Percentiles rank a stretch among this genome's conserved stretches.
Evolutionary conservation across 2,888 invertebrate genomes (phyloP).

Genomic region (Lydus trimaculatus): DNA sequence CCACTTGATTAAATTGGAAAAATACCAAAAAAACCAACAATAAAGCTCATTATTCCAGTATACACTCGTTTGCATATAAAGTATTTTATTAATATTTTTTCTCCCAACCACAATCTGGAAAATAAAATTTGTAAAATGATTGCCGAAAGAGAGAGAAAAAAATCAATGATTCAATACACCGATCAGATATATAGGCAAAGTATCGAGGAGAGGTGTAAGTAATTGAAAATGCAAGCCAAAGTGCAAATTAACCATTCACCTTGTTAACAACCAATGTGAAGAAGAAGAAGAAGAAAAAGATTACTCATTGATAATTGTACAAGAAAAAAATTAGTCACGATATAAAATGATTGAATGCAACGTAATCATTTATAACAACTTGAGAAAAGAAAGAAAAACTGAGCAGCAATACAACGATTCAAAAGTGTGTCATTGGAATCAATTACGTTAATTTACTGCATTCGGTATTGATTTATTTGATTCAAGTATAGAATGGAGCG

Average conservation of each 20-base stretch:
- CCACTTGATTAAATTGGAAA: too few species aligned
- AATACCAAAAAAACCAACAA: too few species aligned
- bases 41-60: too few species aligned
- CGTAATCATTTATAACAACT: not conserved
- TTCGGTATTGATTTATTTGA: not conserved
- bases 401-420: not conserved
- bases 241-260: not conserved
- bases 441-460: not conserved
- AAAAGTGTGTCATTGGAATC: conserved; percentile 1
- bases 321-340: not conserved
- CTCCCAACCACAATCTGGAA: not conserved
- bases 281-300: not conserved
- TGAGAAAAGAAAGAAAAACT: too few species aligned
- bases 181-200: not conserved
- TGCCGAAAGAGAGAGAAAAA: not conserved
- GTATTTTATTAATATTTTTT: too few species aligned
- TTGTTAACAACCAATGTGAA: not conserved
- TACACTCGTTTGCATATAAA: too few species aligned
- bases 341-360: not conserved
- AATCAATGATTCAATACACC: not conserved
- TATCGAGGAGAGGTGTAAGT: not conserved
- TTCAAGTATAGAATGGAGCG: not conserved
- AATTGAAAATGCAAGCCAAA: conserved; percentile 2
- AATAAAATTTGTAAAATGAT: not conserved
- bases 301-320: not conserved